Evolutionary conservation across 2,797 vertebrate species (phyloP).

Genomic region (Orestias chungarensis): DNA sequence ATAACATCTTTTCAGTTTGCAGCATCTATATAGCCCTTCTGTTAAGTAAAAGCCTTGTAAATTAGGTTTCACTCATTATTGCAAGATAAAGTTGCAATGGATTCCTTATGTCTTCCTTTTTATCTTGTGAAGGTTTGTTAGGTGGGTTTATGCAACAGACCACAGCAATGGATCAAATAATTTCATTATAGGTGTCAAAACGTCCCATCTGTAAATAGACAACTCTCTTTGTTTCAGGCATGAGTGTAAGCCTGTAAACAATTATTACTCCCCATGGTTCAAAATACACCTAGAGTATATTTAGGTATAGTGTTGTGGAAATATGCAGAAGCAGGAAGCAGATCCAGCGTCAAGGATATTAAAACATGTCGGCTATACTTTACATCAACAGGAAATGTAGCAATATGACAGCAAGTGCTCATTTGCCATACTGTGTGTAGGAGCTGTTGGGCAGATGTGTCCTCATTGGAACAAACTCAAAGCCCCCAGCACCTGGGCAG

Average conservation of each 20-base stretch:
- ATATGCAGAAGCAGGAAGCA: conserved; percentile 34
- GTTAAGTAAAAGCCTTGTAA: conserved; percentile 5
- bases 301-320: conserved; percentile 24
- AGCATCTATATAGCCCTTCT: not conserved
- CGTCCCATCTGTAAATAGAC: conserved; percentile 5
- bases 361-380: conserved; percentile 53
- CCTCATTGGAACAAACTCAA: conserved; percentile 54
- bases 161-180: conserved; percentile 22
- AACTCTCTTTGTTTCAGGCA: not conserved
- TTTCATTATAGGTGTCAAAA: not conserved
- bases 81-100: conserved; percentile 20
- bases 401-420: conserved; percentile 64
- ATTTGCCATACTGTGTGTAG: conserved; percentile 46
- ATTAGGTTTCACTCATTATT: conserved; percentile 11
- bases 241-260: not conserved
- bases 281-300: conserved; percentile 21
- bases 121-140: conserved; percentile 20
- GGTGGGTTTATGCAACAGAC: conserved; percentile 3
- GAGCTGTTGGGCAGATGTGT: conserved; percentile 69
- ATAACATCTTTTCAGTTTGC: conserved; percentile 17
- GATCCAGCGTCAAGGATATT: conserved; percentile 45
- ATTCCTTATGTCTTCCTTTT: conserved; percentile 25
- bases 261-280: conserved; percentile 18
- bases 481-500: conserved; percentile 40
- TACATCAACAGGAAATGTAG: conserved; percentile 63